Base-by-base conservation (phyloP, 2,797 vertebrate species). In the Margarornis squamiger region DNA sequence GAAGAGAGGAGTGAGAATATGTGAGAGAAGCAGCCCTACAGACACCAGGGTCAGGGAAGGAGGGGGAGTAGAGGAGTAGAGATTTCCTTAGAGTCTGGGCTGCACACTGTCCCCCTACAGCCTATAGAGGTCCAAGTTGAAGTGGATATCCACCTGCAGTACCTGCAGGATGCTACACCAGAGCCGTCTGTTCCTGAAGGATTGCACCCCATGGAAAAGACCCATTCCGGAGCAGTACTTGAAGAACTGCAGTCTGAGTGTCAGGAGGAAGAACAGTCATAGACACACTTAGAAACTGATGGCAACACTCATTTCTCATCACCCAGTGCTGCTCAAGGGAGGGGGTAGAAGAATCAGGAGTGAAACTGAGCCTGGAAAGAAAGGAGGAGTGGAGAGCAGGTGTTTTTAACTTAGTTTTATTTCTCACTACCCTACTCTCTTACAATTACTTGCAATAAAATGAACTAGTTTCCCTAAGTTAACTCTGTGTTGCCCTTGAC, bases 241-340 rank as follows among this genome's bases (percentile, higher is more conserved):
- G 48, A 41, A 32, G 41, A 54, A 2, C 22, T 54, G 34, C 26
- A 55, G 48, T 27, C 41, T 49, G 27, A 36, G 14, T 13, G 14
- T 32, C 18, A 71, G 6, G 19, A 48, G 8, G 16, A 84, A 90
- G 45, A 9, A 29, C 34, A 2, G 1, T 23, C 32, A 49, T 9
- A 49, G 18, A 22, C 2, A 19, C 27, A 39, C 4, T 26, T 46
- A 55, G 2, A 8, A 30, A 21, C 6, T 34, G 27, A 29, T 32
- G 21, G 23, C 15, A 58, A 10, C 1, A 3, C 20, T 18, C 6
- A 3, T 54, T 62, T 8, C 7, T 14, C 17, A 52, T 30, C 2
- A 13, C 15, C 3, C 1, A 4, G 14, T 0, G 0, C 7, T 3
- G 9, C 26, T 67, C 29, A 58, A 38, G 6, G 26, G 43, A 78